Evolutionary conservation across 2,888 invertebrate genomes (phyloP).

Genomic region (Amphipyra tragopoginis): DNA sequence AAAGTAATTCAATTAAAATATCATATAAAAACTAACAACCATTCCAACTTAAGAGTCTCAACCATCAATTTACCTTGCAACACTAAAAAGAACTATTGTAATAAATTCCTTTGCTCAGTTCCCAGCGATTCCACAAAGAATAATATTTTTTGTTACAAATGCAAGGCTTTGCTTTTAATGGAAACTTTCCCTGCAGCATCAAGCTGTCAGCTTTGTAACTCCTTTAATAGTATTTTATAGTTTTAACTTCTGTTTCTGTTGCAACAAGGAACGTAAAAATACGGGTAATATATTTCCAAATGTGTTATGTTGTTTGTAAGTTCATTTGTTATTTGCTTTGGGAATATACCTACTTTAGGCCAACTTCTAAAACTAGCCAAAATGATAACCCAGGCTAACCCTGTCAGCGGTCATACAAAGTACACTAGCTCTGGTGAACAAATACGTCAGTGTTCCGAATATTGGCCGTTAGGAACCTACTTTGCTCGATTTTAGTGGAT

Average conservation of each 20-base stretch:
- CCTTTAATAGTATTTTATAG: slow-evolving; percentile 59
- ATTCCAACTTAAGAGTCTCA: slow-evolving; percentile 10
- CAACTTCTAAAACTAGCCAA: too few relatives aligned
- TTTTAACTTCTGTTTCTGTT: slow-evolving; percentile 49
- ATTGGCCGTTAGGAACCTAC: too few relatives aligned
- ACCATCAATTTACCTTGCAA: slow-evolving; percentile 35
- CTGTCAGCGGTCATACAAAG: too few relatives aligned
- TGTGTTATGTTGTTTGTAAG: slow-evolving; percentile 22
- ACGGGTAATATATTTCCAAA: slow-evolving; percentile 29
- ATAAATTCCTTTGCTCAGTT: slow-evolving; percentile 45
- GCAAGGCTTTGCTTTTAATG: slow-evolving; percentile 58
- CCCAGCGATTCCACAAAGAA: slow-evolving; percentile 44
- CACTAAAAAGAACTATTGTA: slow-evolving; percentile 43
- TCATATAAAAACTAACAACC: not conserved
- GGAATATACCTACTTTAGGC: too few relatives aligned
- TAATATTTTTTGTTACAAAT: slow-evolving; percentile 58
- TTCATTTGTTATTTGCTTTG: slow-evolving; percentile 1
- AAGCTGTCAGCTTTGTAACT: slow-evolving; percentile 56
- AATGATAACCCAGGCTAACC: too few relatives aligned
- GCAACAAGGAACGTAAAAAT: slow-evolving; percentile 32
- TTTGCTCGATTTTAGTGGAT: too few relatives aligned
- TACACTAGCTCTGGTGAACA: too few relatives aligned
- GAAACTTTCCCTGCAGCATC: slow-evolving; percentile 56
- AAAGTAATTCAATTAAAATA: not conserved
- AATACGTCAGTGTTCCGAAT: too few relatives aligned